Conservation (phyloP, 1,140 invertebrate species). For the Brachystomella parvula region DNA sequence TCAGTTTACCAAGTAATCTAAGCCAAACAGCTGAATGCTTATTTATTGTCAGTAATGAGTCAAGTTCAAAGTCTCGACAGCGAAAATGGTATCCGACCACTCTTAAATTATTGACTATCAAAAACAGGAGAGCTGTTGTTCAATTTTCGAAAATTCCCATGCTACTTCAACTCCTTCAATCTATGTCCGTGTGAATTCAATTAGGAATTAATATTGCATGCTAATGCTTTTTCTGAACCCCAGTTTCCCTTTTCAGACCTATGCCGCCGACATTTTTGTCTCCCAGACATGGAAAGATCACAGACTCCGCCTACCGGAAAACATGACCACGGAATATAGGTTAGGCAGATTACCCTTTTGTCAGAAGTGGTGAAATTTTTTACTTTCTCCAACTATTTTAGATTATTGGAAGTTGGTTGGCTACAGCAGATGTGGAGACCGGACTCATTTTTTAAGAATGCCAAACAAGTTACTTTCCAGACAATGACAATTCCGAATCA, state of each 20-base stretch:
- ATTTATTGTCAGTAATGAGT: no score
- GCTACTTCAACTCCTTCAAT: no score
- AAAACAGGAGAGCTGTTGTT: no score
- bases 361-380: slow-evolving; percentile 4
- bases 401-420: slow-evolving; percentile 77
- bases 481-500: slow-evolving; percentile 90
- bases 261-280: slow-evolving; percentile 44
- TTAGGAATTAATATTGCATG: no score
- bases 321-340: slow-evolving; percentile 84
- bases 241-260: slow-evolving; percentile 41
- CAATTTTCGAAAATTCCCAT: no score
- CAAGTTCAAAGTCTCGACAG: no score
- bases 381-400: slow-evolving; percentile 40
- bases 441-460: slow-evolving; percentile 50
- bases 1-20: no score
- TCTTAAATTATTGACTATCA: no score
- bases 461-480: slow-evolving; percentile 83
- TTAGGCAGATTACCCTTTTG: slow-evolving; percentile 38
- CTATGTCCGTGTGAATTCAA: no score
- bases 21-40: no score
- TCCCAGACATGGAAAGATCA: slow-evolving; percentile 45
- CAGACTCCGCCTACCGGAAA: slow-evolving; percentile 60
- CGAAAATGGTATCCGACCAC: no score
- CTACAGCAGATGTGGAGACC: slow-evolving; percentile 83
- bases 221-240: no score